phyloP scores from a whole-genome alignment of 2,888 invertebrate genomes.

The Fragum fragum region DNA sequence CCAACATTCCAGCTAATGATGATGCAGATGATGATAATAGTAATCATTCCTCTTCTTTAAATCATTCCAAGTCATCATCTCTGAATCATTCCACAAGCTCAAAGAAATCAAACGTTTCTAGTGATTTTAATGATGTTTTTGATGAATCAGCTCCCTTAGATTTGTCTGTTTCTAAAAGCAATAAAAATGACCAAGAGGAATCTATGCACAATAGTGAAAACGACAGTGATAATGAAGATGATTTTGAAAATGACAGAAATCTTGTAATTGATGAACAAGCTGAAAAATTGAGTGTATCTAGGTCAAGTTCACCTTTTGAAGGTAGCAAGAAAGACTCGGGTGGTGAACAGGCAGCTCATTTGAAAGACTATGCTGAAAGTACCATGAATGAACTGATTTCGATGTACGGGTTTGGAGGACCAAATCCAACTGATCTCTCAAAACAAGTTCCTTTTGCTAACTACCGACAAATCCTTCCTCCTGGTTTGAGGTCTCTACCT shows the following conservation, averaged over 20 bases:
- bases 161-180: constrained; percentile 50
- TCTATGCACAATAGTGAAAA: constrained; percentile 44
- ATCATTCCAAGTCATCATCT: constrained; percentile 43
- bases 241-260: constrained; percentile 50
- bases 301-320: constrained; percentile 14
- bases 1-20: constrained; percentile 11
- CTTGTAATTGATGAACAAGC: constrained; percentile 45
- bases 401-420: constrained; percentile 92
- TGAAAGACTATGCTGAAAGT: constrained; percentile 93
- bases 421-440: constrained; percentile 88
- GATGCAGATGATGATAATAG: constrained; percentile 42
- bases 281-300: constrained; percentile 7
- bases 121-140: constrained; percentile 21
- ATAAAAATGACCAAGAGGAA: constrained; percentile 28
- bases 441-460: constrained; percentile 90
- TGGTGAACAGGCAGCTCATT: constrained; percentile 59
- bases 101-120: constrained; percentile 25
- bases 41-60: constrained; percentile 34
- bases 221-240: constrained; percentile 60
- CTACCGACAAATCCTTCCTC: constrained; percentile 89
- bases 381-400: constrained; percentile 93
- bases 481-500: neutral
- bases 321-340: constrained; percentile 16
- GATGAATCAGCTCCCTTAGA: constrained; percentile 53
- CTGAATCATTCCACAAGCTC: constrained; percentile 53